Conservation (phyloP, 2,888 invertebrate species). For the Eupelmus urozonus region DNA sequence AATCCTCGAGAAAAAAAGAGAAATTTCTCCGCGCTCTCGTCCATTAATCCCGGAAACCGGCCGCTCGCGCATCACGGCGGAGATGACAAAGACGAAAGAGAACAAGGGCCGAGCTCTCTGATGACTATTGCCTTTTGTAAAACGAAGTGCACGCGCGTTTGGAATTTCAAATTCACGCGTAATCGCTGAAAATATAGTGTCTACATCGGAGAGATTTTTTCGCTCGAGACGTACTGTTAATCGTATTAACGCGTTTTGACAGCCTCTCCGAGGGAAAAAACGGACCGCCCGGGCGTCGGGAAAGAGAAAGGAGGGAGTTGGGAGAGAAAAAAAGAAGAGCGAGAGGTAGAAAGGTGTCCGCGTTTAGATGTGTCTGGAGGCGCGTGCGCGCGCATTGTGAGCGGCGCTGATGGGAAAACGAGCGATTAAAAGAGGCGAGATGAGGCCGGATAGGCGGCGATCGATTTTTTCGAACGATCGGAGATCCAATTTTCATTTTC, state of each 20-base stretch:
- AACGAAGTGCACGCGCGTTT: neutral
- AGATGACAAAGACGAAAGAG: slow-evolving; percentile 40
- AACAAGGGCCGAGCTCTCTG: neutral
- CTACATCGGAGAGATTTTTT: no score
- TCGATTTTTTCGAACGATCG: no score
- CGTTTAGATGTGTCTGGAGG: neutral
- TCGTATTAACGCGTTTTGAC: no score
- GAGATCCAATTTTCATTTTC: no score
- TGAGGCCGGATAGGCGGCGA: no score
- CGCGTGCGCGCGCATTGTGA: neutral
- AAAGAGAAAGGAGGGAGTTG: slow-evolving; percentile 12
- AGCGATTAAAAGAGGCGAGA: neutral
- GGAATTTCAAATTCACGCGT: slow-evolving; percentile 44
- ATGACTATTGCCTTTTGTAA: slow-evolving; percentile 29
- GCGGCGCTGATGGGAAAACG: neutral
- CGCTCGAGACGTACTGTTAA: no score
- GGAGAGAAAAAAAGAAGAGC: neutral
- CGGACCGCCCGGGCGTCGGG: neutral
- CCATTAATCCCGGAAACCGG: slow-evolving; percentile 30
- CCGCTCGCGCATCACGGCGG: slow-evolving; percentile 1
- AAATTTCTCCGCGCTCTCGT: slow-evolving; percentile 10
- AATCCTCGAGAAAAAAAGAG: neutral
- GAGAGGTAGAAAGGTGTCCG: slow-evolving; percentile 6
- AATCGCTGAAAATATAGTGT: no score
- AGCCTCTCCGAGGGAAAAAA: no score